Percentiles rank a stretch among this genome's conserved stretches.
These are phyloP conservation scores for Ctenomys sociabilis DNA, from an alignment of 2,113 vertebrate species.

Conservation along the genomic window DNA sequence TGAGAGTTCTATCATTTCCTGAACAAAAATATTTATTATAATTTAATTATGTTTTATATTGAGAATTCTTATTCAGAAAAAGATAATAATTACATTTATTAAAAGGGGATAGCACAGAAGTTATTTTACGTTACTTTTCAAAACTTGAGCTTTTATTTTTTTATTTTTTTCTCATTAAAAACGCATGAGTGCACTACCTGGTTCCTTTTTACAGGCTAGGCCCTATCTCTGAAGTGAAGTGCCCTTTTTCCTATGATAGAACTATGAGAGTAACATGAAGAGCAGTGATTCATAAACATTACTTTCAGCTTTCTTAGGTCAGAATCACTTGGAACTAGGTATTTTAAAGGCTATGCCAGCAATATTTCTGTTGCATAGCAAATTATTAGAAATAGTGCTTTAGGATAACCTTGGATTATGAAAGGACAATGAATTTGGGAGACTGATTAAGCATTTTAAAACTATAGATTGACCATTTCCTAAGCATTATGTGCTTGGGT, in stretches of 20 bases:
- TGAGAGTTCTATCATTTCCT: not conserved
- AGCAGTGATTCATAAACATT: not conserved
- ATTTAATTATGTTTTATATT: not conserved
- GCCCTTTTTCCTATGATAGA: not conserved
- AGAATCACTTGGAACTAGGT: not conserved
- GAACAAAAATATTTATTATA: not conserved
- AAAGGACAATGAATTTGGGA: not conserved
- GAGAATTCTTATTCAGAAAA: slow-evolving; percentile 36
- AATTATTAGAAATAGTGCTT: not conserved
- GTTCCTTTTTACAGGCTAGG: not conserved
- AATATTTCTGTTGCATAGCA: not conserved
- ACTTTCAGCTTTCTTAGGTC: not conserved
- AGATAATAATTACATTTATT: not conserved
- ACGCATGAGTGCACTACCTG: no score
- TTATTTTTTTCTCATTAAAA: not conserved
- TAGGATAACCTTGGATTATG: not conserved
- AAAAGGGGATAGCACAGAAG: not conserved
- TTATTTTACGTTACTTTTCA: slow-evolving; percentile 38
- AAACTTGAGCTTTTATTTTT: not conserved
- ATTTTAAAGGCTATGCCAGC: not conserved
- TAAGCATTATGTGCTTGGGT: not conserved
- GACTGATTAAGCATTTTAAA: not conserved
- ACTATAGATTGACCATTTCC: not conserved
- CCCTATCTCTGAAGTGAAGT: not conserved
- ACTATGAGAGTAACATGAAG: not conserved